Evolutionary conservation across 2,888 invertebrate species (phyloP).

Genomic region (Galerucella nymphaeae): DNA sequence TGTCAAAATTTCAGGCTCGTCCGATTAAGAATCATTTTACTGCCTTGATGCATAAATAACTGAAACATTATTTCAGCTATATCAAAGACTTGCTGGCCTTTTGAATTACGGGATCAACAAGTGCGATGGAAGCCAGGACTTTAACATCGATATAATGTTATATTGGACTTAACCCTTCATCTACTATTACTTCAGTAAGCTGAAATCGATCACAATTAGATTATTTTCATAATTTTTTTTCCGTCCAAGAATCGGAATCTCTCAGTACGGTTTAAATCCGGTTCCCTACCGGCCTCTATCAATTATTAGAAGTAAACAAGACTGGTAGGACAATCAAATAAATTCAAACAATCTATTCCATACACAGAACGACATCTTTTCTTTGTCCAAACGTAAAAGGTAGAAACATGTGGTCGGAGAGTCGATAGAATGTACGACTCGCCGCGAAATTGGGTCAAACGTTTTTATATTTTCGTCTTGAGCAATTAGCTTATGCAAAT

Average conservation of each 20-base stretch:
- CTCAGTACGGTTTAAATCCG: constrained; percentile 14
- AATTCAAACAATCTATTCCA: constrained; percentile 29
- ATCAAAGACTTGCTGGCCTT: no score
- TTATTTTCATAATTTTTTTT: neutral
- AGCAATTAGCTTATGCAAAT: constrained; percentile 46
- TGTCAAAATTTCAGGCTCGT: no score
- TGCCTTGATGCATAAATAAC: no score
- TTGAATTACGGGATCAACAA: no score
- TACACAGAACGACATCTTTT: constrained; percentile 31
- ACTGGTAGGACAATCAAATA: constrained; percentile 29
- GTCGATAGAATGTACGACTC: constrained; percentile 3
- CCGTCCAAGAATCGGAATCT: neutral
- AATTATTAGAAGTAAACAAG: constrained; percentile 10
- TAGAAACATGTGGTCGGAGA: constrained; percentile 22
- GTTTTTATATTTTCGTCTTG: constrained; percentile 33
- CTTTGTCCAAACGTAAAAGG: constrained; percentile 37
- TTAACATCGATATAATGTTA: no score
- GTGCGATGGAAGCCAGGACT: no score
- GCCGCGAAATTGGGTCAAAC: constrained; percentile 41
- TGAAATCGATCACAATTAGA: neutral
- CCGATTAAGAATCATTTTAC: no score
- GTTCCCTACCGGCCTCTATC: neutral
- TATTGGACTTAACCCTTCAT: no score
- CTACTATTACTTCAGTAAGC: no score
- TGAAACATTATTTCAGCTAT: no score